Conservation (phyloP, 2,797 vertebrate genomes). For the Melanogrammus aeglefinus region DNA sequence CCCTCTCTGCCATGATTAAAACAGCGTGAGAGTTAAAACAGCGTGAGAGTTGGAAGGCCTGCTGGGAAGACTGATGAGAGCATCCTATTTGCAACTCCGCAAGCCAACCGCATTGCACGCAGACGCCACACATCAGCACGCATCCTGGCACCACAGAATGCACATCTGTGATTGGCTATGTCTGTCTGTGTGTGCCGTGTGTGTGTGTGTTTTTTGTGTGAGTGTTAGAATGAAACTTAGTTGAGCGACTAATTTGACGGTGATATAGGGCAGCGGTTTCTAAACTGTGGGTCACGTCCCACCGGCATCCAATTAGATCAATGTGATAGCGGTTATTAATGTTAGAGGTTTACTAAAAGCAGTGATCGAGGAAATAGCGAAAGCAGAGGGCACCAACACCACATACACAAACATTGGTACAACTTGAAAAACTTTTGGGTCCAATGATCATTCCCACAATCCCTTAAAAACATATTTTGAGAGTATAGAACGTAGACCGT, state of each 20-base stretch:
- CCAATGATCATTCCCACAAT: background rate
- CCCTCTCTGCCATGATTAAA: constrained; percentile 67
- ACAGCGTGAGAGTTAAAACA: constrained; percentile 76
- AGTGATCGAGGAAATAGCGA: background rate
- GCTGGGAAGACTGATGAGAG: constrained; percentile 78
- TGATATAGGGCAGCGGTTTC: constrained; percentile 5
- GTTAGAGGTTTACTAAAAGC: background rate
- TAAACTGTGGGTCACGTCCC: background rate
- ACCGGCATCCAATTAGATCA: background rate
- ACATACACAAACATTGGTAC: background rate
- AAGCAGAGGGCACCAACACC: background rate
- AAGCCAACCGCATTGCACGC: constrained; percentile 64
- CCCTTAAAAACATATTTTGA: background rate
- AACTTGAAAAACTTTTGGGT: background rate
- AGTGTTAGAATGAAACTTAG: background rate
- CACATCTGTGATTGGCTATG: constrained; percentile 3
- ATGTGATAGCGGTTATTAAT: background rate
- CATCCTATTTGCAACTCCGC: constrained; percentile 73
- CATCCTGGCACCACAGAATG: constrained; percentile 9
- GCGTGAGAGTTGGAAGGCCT: constrained; percentile 70
- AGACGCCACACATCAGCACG: constrained; percentile 52
- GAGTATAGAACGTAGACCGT: background rate
- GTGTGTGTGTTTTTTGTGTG: background rate
- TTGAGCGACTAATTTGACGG: background rate
- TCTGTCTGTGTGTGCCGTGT: background rate